A percentile compares a stretch with the other conserved stretches of the same genome.
Conservation (phyloP, 2,888 invertebrate genomes). For the Galeopsomyia nigrocyanea region DNA sequence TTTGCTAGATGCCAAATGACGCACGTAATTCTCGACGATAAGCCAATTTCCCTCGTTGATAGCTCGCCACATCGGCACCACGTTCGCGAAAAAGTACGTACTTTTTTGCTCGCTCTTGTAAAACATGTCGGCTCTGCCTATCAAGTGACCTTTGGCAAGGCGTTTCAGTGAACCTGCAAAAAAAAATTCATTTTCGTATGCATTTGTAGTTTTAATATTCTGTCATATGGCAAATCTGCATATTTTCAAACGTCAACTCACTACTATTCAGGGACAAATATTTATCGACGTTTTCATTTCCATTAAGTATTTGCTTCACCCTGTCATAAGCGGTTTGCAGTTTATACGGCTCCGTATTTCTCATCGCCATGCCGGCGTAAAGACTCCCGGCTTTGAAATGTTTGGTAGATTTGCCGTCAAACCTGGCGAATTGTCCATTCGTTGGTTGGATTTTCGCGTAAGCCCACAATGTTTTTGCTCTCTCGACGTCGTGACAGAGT, state of each 20-base stretch:
- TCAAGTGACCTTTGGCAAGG: conserved; percentile 71
- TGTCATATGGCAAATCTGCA: too few relatives aligned
- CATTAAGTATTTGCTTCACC: conserved; percentile 56
- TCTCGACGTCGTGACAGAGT: conserved; percentile 72
- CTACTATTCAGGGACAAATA: conserved; percentile 55
- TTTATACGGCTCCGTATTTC: conserved; percentile 21
- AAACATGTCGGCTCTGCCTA: conserved; percentile 66
- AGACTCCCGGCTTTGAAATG: conserved; percentile 26
- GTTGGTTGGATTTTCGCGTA: conserved; percentile 68
- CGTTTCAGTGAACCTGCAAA: conserved; percentile 50
- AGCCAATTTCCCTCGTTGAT: conserved; percentile 24
- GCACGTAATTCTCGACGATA: conserved; percentile 7
- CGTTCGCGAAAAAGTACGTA: conserved; percentile 19
- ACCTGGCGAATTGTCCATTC: neutral
- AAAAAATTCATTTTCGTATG: too few relatives aligned
- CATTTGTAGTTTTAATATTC: neutral
- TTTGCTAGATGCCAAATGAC: too few relatives aligned
- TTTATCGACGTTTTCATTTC: conserved; percentile 48
- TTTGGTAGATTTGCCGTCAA: neutral
- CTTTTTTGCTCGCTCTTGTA: conserved; percentile 7
- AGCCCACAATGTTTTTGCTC: conserved; percentile 71
- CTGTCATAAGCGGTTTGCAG: neutral
- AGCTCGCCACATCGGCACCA: conserved; percentile 13
- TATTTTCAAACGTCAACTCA: too few relatives aligned
- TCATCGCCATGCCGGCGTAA: conserved; percentile 54